Base-by-base conservation (phyloP, 53 echinoderm and acorn worm genomes). In the Astropecten irregularis region DNA sequence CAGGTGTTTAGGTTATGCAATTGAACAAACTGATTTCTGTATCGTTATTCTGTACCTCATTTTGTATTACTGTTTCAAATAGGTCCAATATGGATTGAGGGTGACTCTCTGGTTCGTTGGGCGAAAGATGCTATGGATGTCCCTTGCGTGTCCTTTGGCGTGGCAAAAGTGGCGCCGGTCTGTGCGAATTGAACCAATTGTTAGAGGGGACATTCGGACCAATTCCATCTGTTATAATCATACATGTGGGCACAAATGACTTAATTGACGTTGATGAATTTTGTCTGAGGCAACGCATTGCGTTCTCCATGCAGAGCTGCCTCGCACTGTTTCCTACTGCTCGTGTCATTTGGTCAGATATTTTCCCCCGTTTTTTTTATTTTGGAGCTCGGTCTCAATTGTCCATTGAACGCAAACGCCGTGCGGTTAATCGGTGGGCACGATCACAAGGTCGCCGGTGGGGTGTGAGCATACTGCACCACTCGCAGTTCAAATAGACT, bases 261-360 rank as follows among this genome's bases (percentile, higher is more conserved):
- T 21, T 61, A 21, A 30, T 33, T 2, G 34, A 30, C 4, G 13
- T 32, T 0, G 62, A 59, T n/a, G n/a, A 65, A 0, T 65, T 65
- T 49, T 14, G 25, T 15, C 18, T 70, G 29, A 4, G 70, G 42
- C 49, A 70, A 29, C 15, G 46, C 49, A n/a, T n/a, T n/a, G n/a
- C n/a, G n/a, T n/a, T n/a, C n/a, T n/a, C n/a, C n/a, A n/a, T n/a
- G n/a, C n/a, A 49, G 22, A 49, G 49, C 28, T 70, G 70, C 49
- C 49, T 44, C 4, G 44, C 25, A 15, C 13, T 23, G 49, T 70
- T 15, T 0, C 70, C 49, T 5, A 30, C 28, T 16, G 19, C 44
- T 30, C 47, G 48, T 21, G 49, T 70, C 31, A 30, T 70, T 9
- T 70, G 70, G 70, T 70, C 70, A 18, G 69, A 70, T 48, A 46